Conservation (phyloP, 2,888 invertebrate genomes). For the Agrochola lota region DNA sequence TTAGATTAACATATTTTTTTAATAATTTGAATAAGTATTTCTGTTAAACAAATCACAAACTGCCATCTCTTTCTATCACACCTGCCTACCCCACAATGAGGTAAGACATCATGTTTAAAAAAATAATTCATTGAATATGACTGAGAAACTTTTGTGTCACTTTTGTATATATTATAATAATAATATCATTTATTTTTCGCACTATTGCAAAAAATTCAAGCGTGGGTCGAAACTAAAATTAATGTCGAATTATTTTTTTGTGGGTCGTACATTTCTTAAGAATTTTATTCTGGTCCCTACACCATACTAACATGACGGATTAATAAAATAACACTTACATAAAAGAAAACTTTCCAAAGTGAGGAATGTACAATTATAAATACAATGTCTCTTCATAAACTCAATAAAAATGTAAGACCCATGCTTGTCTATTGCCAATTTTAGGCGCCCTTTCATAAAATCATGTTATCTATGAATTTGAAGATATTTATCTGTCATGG, state of each 20-base stretch:
- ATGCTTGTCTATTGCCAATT: conserved; percentile 29
- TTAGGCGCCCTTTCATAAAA: conserved; percentile 24
- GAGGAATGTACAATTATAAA: background rate
- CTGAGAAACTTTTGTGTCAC: conserved; percentile 48
- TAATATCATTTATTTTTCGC: conserved; percentile 34
- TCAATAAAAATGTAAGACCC: conserved; percentile 4
- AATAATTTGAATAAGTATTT: background rate
- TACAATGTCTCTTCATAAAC: background rate
- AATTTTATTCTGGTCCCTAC: background rate
- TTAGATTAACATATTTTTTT: background rate
- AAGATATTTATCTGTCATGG: conserved; percentile 28
- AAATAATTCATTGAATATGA: conserved; percentile 46
- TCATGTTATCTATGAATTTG: conserved; percentile 14
- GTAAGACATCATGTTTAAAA: conserved; percentile 27
- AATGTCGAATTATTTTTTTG: background rate
- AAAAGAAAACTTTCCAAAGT: background rate
- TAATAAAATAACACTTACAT: too few relatives aligned
- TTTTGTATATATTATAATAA: conserved; percentile 28
- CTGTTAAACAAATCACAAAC: background rate
- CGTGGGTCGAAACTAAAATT: conserved; percentile 20
- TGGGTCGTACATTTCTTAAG: background rate
- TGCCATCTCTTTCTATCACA: conserved; percentile 16
- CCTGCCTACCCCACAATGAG: background rate
- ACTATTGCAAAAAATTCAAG: conserved; percentile 13
- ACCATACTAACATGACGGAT: background rate